Percentiles rank a stretch among this genome's conserved stretches.
phyloP scores from a whole-genome alignment of 2,113 vertebrate genomes.

The Lucifuga dentata region DNA sequence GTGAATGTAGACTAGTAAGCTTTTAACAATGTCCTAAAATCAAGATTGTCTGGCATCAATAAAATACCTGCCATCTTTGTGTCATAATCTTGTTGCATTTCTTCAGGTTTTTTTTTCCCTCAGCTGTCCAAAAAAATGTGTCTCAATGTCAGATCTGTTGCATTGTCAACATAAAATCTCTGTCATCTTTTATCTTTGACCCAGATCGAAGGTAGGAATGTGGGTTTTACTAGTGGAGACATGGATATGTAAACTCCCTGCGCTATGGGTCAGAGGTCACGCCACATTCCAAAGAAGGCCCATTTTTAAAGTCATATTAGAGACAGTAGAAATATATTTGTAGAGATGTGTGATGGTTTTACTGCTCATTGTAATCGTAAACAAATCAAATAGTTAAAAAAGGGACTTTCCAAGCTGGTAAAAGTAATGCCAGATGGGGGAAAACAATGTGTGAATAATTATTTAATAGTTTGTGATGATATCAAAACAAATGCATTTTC shows the following conservation, averaged over 20 bases:
- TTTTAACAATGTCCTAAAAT: neutral
- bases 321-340: conserved; percentile 57
- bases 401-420: neutral
- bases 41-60: neutral
- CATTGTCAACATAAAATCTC: conserved; percentile 55
- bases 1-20: too few relatives aligned
- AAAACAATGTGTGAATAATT: too few relatives aligned
- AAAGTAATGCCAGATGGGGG: too few relatives aligned
- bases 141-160: conserved; percentile 35
- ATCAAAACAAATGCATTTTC: neutral
- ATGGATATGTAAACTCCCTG: conserved; percentile 75
- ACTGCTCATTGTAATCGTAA: conserved; percentile 25
- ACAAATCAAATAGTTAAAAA: conserved; percentile 16
- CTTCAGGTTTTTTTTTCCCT: conserved; percentile 1
- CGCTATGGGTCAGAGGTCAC: conserved; percentile 65
- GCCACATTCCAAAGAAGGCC: conserved; percentile 66
- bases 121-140: neutral
- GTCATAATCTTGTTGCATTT: conserved; percentile 29
- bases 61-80: conserved; percentile 33
- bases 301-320: conserved; percentile 51
- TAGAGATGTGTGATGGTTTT: conserved; percentile 29
- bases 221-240: conserved; percentile 69
- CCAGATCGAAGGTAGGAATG: conserved; percentile 72
- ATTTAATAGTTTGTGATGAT: neutral
- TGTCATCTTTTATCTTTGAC: conserved; percentile 71